phyloP scores from a whole-genome alignment of 2,888 invertebrate species.

The Allygus modestus region DNA sequence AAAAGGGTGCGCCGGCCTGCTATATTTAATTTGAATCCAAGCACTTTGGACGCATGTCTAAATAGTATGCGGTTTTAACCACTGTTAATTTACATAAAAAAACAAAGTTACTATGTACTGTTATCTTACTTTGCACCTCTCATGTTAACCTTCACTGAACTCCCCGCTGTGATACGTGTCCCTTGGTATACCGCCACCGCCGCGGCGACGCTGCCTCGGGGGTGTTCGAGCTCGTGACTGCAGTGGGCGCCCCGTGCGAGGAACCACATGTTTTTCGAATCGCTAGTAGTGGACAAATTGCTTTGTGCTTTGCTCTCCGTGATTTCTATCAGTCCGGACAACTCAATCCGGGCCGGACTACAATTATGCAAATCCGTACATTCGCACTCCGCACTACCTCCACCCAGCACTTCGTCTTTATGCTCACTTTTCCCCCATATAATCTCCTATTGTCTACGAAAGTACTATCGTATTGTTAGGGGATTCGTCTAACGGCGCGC shows the following conservation, averaged over 20 bases:
- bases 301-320: slow-evolving; percentile 32
- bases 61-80: too few relatives aligned
- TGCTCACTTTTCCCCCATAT: background rate
- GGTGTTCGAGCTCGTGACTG: background rate
- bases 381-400: background rate
- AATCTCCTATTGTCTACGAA: slow-evolving; percentile 11
- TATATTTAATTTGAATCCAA: too few relatives aligned
- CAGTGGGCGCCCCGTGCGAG: background rate
- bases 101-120: too few relatives aligned
- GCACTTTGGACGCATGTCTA: too few relatives aligned
- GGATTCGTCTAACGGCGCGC: background rate
- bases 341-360: slow-evolving; percentile 17
- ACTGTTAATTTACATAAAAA: too few relatives aligned
- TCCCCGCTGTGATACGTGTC: too few relatives aligned
- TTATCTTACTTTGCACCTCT: too few relatives aligned
- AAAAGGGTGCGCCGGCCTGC: too few relatives aligned
- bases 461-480: background rate
- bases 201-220: background rate
- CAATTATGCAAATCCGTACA: slow-evolving; percentile 28
- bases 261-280: background rate
- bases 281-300: slow-evolving; percentile 16
- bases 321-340: slow-evolving; percentile 31
- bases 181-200: too few relatives aligned
- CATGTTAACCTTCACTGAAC: too few relatives aligned
- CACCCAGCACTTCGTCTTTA: background rate